A percentile compares a stretch with the other conserved stretches of the same genome.
phyloP scores from a whole-genome alignment of 2,113 vertebrate genomes.

The Lycaon pictus region DNA sequence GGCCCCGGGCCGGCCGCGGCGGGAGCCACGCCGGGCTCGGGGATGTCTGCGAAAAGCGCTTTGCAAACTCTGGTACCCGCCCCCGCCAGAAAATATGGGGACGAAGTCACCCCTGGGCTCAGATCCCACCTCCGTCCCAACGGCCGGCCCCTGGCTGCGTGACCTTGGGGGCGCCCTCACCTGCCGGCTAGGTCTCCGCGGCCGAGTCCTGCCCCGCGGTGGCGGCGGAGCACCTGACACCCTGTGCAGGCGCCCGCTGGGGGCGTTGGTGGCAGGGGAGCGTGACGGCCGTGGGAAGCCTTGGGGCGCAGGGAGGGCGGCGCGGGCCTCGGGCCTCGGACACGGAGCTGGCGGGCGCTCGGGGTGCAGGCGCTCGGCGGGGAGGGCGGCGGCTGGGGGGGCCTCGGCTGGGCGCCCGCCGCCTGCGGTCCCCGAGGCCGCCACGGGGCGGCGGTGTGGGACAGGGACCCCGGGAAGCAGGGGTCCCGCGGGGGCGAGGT shows the following conservation, averaged over 20 bases:
- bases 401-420: not conserved
- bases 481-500: not conserved
- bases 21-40: not conserved
- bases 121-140: not conserved
- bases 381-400: too few relatives aligned
- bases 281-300: not conserved
- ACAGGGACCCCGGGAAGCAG: not conserved
- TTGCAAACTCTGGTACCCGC: not conserved
- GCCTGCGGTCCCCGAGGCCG: not conserved
- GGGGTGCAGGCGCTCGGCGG: too few relatives aligned
- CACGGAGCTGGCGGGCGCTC: rapidly evolving
- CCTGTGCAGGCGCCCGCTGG: not conserved
- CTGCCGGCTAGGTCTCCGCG: not conserved
- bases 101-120: not conserved
- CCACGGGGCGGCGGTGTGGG: slow-evolving; percentile 48
- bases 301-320: rapidly evolving
- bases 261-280: not conserved
- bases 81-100: not conserved
- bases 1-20: rapidly evolving
- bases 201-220: not conserved
- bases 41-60: not conserved
- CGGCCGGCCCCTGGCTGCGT: rapidly evolving
- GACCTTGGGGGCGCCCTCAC: not conserved
- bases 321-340: not conserved
- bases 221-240: not conserved